Evolutionary conservation across 1,140 invertebrate genomes (phyloP).

Genomic region (Trypoxylus dichotomus): DNA sequence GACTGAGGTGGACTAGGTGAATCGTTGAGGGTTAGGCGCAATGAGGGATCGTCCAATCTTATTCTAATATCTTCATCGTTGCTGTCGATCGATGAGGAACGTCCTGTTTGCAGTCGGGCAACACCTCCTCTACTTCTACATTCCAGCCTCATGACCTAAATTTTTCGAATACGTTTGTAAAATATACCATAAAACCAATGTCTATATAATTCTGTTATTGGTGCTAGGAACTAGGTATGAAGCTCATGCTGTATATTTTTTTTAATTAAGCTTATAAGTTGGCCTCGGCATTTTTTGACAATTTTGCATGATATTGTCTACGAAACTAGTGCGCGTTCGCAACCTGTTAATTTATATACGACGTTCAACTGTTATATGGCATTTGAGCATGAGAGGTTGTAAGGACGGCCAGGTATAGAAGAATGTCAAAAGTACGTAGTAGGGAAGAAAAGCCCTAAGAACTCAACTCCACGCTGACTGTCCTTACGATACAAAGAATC

Average conservation of each 20-base stretch:
- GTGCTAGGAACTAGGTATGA: not conserved
- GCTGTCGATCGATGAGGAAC: slow-evolving; percentile 50
- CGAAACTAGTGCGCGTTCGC: too few species aligned
- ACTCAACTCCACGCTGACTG: too few species aligned
- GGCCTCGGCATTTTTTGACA: too few species aligned
- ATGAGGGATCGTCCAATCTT: slow-evolving; percentile 48
- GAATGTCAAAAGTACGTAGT: too few species aligned
- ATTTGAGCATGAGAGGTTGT: too few species aligned
- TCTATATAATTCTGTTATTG: not conserved
- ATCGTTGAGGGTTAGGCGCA: slow-evolving; percentile 46
- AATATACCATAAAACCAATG: slow-evolving; percentile 25
- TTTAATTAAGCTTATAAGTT: not conserved
- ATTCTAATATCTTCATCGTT: slow-evolving; percentile 50
- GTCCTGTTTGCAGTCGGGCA: slow-evolving; percentile 39
- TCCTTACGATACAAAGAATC: too few species aligned
- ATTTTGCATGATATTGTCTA: too few species aligned
- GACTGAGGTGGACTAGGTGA: slow-evolving; percentile 40
- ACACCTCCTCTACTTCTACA: slow-evolving; percentile 39
- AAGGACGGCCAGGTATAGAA: too few species aligned
- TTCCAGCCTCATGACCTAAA: slow-evolving; percentile 52
- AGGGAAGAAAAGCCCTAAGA: too few species aligned
- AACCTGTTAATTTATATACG: too few species aligned
- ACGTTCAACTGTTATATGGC: too few species aligned
- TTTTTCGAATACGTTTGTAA: slow-evolving; percentile 22
- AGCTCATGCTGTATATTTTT: not conserved